phyloP scores from a whole-genome alignment of 2,113 vertebrate genomes.

The Willisornis vidua region DNA sequence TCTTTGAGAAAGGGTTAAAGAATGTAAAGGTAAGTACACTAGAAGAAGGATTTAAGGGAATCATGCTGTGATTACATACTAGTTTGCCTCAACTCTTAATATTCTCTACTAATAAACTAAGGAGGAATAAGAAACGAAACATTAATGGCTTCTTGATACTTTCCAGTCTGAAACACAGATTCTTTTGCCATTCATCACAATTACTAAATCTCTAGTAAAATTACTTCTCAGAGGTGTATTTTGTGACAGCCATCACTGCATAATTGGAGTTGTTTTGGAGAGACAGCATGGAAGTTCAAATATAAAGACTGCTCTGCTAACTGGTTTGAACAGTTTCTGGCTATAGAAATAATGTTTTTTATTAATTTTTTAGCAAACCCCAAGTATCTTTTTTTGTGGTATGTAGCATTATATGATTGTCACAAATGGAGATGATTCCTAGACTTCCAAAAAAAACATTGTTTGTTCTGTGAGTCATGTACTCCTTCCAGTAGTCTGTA shows the following conservation, averaged over 20 bases:
- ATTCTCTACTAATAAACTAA: background rate
- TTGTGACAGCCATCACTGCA: background rate
- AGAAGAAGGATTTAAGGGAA: background rate
- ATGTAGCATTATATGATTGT: background rate
- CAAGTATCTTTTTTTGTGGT: background rate
- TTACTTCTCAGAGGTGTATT: background rate
- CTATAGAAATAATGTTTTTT: background rate
- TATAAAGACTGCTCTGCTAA: background rate
- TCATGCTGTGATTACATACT: background rate
- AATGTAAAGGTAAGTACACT: slow-evolving; percentile 86
- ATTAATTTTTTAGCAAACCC: background rate
- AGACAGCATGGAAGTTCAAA: background rate
- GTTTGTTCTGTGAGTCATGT: background rate
- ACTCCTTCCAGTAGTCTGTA: background rate
- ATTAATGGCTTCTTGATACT: background rate
- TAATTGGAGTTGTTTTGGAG: background rate
- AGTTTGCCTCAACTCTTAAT: background rate
- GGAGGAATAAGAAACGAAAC: background rate
- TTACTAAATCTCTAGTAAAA: background rate
- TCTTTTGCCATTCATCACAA: background rate
- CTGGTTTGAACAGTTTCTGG: background rate
- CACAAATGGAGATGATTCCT: background rate
- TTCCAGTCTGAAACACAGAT: background rate
- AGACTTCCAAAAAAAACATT: background rate
- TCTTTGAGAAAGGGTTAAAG: slow-evolving; percentile 95